phyloP scores from a whole-genome alignment of 2,797 vertebrate genomes.

The Enteromius fasciolatus region DNA sequence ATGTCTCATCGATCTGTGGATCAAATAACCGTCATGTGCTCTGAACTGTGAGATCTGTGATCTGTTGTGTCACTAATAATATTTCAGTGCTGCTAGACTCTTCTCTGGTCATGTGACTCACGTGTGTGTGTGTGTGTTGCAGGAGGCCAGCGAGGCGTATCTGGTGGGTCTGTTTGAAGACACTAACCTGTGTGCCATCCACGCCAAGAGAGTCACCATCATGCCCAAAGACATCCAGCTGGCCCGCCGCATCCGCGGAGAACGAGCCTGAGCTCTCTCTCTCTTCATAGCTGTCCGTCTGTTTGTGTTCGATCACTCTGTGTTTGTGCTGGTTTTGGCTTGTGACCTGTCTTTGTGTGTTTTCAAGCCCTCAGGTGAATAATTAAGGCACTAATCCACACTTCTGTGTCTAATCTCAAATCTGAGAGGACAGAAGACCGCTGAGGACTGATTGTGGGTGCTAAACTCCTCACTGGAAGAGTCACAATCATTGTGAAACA shows the following conservation, averaged over 20 bases:
- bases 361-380: slow-evolving; percentile 1
- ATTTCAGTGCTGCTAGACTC: neutral
- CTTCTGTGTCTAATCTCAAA: neutral
- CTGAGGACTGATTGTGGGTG: neutral
- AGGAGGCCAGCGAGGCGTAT: slow-evolving; percentile 65
- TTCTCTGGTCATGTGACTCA: neutral
- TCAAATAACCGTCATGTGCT: too few species aligned
- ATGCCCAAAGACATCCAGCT: slow-evolving; percentile 67
- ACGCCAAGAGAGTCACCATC: slow-evolving; percentile 63
- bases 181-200: slow-evolving; percentile 64
- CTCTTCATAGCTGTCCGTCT: slow-evolving; percentile 53
- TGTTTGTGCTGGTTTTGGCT: neutral
- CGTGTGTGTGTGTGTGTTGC: neutral
- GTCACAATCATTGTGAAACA: neutral
- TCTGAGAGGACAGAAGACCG: neutral
- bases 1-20: too few species aligned
- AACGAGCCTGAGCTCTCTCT: slow-evolving; percentile 76
- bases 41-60: too few species aligned
- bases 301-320: neutral
- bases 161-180: slow-evolving; percentile 67
- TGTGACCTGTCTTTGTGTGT: neutral
- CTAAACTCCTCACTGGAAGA: slow-evolving; percentile 8
- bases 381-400: neutral
- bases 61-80: neutral
- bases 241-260: slow-evolving; percentile 80